phyloP scores from a whole-genome alignment of 2,888 invertebrate genomes.

The Sclerodermus sp. region DNA sequence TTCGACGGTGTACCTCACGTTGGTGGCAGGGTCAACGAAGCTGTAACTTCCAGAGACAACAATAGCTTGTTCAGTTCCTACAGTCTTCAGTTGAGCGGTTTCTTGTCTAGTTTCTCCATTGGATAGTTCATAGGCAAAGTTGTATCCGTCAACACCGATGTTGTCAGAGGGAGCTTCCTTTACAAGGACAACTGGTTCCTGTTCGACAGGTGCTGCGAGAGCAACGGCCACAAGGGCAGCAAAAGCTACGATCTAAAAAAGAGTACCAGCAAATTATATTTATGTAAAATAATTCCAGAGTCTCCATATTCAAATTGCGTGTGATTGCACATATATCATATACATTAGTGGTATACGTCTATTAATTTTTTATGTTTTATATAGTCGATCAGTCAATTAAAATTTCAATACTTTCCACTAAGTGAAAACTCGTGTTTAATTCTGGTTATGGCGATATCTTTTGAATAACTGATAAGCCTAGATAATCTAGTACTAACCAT shows the following conservation, averaged over 20 bases:
- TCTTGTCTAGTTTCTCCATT: slow-evolving; percentile 36
- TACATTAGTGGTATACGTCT: too few relatives aligned
- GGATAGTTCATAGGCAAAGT: slow-evolving; percentile 37
- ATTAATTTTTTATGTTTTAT: too few relatives aligned
- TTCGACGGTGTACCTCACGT: slow-evolving; percentile 30
- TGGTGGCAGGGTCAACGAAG: slow-evolving; percentile 34
- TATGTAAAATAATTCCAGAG: too few relatives aligned
- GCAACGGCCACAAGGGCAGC: slow-evolving; percentile 38
- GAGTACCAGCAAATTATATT: too few relatives aligned
- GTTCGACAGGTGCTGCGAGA: slow-evolving; percentile 32
- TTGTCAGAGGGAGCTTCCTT: slow-evolving; percentile 39
- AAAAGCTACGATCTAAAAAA: slow-evolving; percentile 32
- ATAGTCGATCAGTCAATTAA: too few relatives aligned
- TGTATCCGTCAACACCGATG: slow-evolving; percentile 41
- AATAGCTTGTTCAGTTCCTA: slow-evolving; percentile 24
- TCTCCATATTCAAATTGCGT: too few relatives aligned
- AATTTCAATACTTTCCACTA: too few relatives aligned
- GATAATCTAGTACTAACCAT: background rate
- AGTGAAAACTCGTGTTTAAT: too few relatives aligned
- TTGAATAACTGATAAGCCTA: background rate
- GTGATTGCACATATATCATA: too few relatives aligned
- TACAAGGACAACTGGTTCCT: slow-evolving; percentile 23
- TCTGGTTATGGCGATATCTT: too few relatives aligned
- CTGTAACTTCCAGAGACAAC: slow-evolving; percentile 40
- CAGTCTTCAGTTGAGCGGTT: slow-evolving; percentile 32